Evolutionary conservation across 2,888 invertebrate genomes (phyloP), one percentile per base, ranked within the genome.

Genomic region (Melanotus villosus): DNA sequence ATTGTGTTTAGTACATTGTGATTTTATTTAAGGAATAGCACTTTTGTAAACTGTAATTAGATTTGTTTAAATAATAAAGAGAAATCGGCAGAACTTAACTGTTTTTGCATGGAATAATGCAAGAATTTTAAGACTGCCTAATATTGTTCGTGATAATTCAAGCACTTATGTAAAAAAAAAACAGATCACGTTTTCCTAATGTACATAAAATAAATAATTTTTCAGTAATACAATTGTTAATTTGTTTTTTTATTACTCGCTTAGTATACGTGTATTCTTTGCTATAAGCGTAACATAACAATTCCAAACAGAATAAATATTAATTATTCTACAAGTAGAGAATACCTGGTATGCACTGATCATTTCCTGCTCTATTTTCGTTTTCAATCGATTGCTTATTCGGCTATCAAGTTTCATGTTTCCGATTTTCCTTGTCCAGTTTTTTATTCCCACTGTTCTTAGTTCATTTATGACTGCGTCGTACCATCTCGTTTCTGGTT

Each of bases 121-220:
- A 18, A 19, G 52, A 16, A 32, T 32, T 32, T 30, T 12, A 16
- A 45, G 43, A 34, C 47, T 45, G 41, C 45, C 26, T 12, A 16
- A 18, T 19, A 21, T 60, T 30, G 43, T 45, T 45, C 57, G 62
- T 62, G 67, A 62, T 65, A 67, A 67, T 54, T 63, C 38, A 70
- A 62, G 66, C 70, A 70, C 70, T 45, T 63, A 57, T 66, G 66
- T 66, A 66, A 62, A n/a, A n/a, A n/a, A 26, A 26, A 65, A 65
- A 70, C 43, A 60, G 47, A 57, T 57, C 56, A 62, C 65, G 62
- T 63, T 68, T 71, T 68, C 71, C 65, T 68, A 71, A 60, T 71
- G 71, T 71, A 71, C 19, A 71, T 70, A 68, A 65, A 68, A 67
- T 71, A 71, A 71, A 71, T 70, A 70, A 70, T 70, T 70, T 70